Conservation (phyloP, 2,113 vertebrate genomes). For the Phocoena phocoena region DNA sequence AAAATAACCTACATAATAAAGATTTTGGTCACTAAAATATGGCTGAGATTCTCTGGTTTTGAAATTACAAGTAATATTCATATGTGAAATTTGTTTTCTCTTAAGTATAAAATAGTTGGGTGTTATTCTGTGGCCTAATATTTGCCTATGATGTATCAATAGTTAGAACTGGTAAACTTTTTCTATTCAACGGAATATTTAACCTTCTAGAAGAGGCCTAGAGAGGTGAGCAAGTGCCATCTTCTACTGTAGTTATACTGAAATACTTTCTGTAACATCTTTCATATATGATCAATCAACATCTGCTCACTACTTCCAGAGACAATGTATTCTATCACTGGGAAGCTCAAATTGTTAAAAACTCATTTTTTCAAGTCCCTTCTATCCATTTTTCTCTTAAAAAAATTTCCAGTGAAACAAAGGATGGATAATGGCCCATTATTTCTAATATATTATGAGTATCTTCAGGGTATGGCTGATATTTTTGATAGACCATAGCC, state of each 20-base stretch:
- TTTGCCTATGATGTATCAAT: neutral
- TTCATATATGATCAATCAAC: neutral
- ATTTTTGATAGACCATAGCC: neutral
- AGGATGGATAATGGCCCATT: neutral
- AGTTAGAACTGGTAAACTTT: neutral
- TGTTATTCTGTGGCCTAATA: constrained; percentile 9
- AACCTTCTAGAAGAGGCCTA: neutral
- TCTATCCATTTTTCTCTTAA: neutral
- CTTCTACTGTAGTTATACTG: neutral
- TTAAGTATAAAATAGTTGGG: neutral
- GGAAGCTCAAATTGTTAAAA: neutral
- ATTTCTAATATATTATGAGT: neutral
- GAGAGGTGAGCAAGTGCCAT: neutral
- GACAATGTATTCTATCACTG: neutral
- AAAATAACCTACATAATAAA: neutral
- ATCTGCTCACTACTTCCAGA: neutral
- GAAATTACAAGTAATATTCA: neutral
- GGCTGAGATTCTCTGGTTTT: constrained; percentile 7
- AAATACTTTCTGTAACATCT: neutral
- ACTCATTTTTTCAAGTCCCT: neutral
- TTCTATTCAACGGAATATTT: neutral
- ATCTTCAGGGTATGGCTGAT: neutral
- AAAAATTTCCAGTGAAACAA: neutral
- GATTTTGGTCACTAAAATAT: neutral
- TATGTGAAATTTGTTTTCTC: neutral